phyloP scores from a whole-genome alignment of 2,113 vertebrate species.

The Ceratotherium simum region DNA sequence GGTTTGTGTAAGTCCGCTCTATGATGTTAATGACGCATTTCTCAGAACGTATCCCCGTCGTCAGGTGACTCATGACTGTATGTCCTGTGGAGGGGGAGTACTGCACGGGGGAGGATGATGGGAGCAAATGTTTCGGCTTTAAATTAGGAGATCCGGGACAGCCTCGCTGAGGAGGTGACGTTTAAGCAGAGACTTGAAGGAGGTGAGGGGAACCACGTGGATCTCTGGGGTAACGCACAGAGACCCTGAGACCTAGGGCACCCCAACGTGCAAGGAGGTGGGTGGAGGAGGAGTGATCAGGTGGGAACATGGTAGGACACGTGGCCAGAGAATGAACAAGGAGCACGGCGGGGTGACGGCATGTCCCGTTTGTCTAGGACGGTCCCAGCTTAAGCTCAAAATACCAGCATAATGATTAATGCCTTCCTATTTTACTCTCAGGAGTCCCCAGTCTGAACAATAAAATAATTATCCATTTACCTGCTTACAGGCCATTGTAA shows the following conservation, averaged over 20 bases:
- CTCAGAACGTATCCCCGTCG: too few species aligned
- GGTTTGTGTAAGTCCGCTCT: too few species aligned
- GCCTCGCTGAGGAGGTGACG: background rate
- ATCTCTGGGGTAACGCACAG: background rate
- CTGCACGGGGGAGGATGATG: background rate
- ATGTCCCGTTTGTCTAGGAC: background rate
- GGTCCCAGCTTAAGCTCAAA: background rate
- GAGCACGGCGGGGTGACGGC: background rate
- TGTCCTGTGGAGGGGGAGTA: background rate
- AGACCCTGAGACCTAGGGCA: background rate
- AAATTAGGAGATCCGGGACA: background rate
- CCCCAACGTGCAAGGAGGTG: background rate
- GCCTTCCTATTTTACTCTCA: background rate
- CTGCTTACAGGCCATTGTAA: background rate
- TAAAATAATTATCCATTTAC: background rate
- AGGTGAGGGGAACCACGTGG: accelerated
- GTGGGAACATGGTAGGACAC: accelerated
- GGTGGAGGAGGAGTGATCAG: background rate
- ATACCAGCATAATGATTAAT: background rate
- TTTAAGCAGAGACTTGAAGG: background rate
- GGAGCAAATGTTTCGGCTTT: background rate
- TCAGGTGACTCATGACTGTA: too few species aligned
- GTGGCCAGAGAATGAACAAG: background rate
- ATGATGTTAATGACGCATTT: too few species aligned
- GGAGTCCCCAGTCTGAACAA: background rate